Percentiles rank a stretch among this genome's conserved stretches.
phyloP scores from a whole-genome alignment of 2,113 vertebrate species.

The Ellobius talpinus region DNA sequence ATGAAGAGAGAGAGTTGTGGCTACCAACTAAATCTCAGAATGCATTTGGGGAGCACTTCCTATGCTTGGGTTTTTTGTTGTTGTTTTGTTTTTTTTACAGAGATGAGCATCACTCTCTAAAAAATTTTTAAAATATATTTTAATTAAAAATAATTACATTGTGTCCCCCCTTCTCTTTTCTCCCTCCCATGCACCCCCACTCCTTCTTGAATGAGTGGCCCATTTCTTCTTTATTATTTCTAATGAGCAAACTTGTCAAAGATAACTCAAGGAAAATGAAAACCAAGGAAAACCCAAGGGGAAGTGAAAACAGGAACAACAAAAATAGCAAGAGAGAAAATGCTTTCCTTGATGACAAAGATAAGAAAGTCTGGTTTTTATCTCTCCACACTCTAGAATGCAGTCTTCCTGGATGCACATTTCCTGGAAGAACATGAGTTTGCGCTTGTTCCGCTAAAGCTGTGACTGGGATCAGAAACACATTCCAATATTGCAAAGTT shows the following conservation, averaged over 20 bases:
- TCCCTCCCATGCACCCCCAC: too few relatives aligned
- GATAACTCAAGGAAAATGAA: conserved; percentile 93
- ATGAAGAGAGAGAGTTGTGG: conserved; percentile 88
- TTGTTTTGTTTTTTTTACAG: conserved; percentile 84
- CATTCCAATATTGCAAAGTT: not conserved
- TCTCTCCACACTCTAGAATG: not conserved
- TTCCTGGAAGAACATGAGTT: not conserved
- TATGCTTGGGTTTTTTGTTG: conserved; percentile 85
- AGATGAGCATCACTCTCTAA: conserved; percentile 94
- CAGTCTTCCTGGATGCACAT: not conserved
- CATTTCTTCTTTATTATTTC: not conserved
- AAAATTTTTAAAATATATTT: conserved; percentile 88
- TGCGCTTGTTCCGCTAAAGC: not conserved
- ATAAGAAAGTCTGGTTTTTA: not conserved
- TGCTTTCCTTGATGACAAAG: not conserved
- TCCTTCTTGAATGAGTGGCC: not conserved
- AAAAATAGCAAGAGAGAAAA: conserved; percentile 62
- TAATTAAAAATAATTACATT: not conserved
- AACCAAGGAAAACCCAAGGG: conserved; percentile 93
- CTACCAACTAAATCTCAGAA: conserved; percentile 93
- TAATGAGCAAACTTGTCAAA: conserved; percentile 92
- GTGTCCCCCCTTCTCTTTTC: not conserved
- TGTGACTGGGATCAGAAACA: not conserved
- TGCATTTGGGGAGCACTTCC: conserved; percentile 91
- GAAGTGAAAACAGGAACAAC: conserved; percentile 88